These are phyloP conservation scores for Xenopus tropicalis DNA, from an alignment of 2,113 vertebrate species.

Conservation along the genomic window DNA sequence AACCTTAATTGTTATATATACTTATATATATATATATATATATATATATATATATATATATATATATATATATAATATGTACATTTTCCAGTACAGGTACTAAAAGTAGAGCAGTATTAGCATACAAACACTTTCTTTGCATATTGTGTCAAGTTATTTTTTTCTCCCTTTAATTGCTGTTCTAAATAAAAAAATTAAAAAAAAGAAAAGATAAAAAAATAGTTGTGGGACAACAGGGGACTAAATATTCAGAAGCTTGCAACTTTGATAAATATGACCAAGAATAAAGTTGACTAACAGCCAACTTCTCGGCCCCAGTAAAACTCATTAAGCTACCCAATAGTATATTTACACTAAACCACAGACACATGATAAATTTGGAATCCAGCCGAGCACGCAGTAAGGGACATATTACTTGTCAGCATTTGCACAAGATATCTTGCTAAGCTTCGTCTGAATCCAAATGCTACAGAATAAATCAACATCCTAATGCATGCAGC, in stretches of 20 bases:
- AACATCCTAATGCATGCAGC: constrained; percentile 12
- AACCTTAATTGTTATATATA: no score
- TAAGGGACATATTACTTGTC: constrained; percentile 43
- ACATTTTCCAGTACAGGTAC: no score
- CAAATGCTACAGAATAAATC: constrained; percentile 28
- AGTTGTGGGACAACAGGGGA: constrained; percentile 25
- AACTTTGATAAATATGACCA: constrained; percentile 36
- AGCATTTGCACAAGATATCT: constrained; percentile 22
- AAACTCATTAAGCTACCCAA: constrained; percentile 40
- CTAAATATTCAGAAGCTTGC: constrained; percentile 27
- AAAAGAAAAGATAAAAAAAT: not conserved
- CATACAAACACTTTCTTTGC: no score
- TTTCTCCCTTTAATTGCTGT: not conserved
- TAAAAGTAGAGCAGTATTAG: no score
- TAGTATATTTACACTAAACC: constrained; percentile 36
- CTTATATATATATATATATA: no score
- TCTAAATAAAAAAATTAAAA: constrained; percentile 11
- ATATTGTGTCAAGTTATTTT: not conserved
- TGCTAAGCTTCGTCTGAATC: constrained; percentile 35
- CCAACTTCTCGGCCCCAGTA: constrained; percentile 34
- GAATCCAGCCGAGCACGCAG: constrained; percentile 39
- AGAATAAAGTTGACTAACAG: constrained; percentile 35
- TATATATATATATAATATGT: no score
- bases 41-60: no score
- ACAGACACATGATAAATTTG: constrained; percentile 39